Percentiles rank a stretch among this genome's conserved stretches.
These are phyloP conservation scores for Psettodes erumei DNA, from an alignment of 2,113 vertebrate species.

Conservation along the genomic window DNA sequence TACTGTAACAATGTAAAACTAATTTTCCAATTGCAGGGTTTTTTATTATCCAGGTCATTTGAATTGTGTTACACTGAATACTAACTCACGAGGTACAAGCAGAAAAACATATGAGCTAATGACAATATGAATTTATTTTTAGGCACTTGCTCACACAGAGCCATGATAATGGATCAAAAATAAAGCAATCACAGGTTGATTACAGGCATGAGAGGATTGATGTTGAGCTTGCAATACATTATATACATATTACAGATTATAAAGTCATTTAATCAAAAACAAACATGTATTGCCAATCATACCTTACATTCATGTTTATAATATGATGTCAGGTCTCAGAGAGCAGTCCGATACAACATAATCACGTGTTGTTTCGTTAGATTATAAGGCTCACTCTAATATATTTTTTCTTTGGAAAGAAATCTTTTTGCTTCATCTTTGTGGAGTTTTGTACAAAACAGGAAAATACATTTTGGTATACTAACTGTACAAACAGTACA, in stretches of 20 bases:
- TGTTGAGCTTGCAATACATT: background rate
- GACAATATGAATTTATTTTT: slow-evolving; percentile 5
- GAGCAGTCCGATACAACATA: background rate
- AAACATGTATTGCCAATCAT: background rate
- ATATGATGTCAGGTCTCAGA: background rate
- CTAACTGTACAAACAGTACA: background rate
- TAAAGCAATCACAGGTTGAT: background rate
- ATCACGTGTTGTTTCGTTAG: background rate
- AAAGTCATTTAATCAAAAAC: background rate
- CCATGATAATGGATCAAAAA: slow-evolving; percentile 5
- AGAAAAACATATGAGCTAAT: slow-evolving; percentile 15
- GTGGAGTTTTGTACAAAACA: slow-evolving; percentile 4
- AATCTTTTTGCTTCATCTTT: background rate
- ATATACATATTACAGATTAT: too few species aligned
- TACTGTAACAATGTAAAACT: background rate
- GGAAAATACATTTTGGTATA: background rate
- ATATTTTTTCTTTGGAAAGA: background rate
- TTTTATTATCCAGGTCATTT: background rate
- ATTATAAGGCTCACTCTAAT: background rate
- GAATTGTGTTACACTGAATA: background rate
- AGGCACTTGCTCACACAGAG: background rate
- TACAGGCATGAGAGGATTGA: background rate
- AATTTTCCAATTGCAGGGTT: background rate
- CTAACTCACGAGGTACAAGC: background rate
- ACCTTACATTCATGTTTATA: background rate